Conservation (phyloP, 2,797 vertebrate species). For the Dendrocincla fuliginosa region DNA sequence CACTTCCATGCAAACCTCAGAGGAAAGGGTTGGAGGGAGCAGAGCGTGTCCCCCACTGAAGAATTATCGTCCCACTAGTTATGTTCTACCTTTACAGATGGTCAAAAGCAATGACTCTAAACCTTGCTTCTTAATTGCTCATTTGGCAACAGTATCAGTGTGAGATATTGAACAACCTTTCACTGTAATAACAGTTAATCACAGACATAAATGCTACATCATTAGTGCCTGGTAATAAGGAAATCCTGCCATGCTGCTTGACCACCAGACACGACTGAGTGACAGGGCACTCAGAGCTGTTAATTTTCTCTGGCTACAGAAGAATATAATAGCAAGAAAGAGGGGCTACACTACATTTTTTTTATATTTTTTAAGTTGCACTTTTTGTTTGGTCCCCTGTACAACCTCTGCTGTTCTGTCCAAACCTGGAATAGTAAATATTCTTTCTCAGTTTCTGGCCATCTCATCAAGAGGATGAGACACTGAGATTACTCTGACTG, state of each 20-base stretch:
- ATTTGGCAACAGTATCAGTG: neutral
- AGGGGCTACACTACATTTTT: accelerated
- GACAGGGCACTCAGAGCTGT: neutral
- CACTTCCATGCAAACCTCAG: neutral
- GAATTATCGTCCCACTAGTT: neutral
- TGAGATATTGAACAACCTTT: neutral
- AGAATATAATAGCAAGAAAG: neutral
- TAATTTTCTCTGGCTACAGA: neutral
- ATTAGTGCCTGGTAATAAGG: neutral
- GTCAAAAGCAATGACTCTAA: neutral
- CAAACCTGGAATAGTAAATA: neutral
- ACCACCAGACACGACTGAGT: neutral
- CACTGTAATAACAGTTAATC: neutral
- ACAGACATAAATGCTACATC: neutral
- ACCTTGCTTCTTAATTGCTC: neutral
- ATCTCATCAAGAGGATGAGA: neutral
- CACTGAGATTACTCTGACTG: neutral
- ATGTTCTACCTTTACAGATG: neutral
- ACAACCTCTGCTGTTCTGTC: neutral
- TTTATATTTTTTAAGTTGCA: neutral
- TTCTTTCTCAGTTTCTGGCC: neutral
- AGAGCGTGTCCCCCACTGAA: neutral
- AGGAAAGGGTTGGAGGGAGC: neutral
- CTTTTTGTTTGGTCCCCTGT: neutral
- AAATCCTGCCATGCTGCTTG: neutral